Evolutionary conservation across 1,140 invertebrate species (phyloP).

Genomic region (Ceratoteleas bidentatus): DNA sequence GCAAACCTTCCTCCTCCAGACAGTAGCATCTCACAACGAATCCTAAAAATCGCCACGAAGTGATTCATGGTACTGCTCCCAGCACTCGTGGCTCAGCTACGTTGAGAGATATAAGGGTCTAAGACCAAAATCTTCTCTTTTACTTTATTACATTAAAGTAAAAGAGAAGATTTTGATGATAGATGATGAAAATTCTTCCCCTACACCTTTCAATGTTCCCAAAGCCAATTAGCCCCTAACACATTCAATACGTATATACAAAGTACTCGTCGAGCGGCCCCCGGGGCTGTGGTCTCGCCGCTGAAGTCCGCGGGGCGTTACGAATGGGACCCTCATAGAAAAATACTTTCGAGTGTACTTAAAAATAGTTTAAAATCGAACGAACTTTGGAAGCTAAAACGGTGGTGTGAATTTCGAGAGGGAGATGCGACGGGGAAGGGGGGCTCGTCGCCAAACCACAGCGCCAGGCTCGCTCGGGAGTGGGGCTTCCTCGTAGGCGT

Average conservation of each 20-base stretch:
- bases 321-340: conserved; percentile 18
- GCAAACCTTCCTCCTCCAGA: conserved; percentile 8
- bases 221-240: too few species aligned
- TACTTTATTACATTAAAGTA: too few species aligned
- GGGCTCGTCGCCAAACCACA: background rate
- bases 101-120: too few species aligned
- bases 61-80: conserved; percentile 52
- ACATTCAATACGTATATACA: too few species aligned
- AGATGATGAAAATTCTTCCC: too few species aligned
- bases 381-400: conserved; percentile 21
- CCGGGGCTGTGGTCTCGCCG: conserved; percentile 16
- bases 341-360: conserved; percentile 42
- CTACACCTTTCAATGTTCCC: too few species aligned
- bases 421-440: background rate
- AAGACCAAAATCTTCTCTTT: too few species aligned
- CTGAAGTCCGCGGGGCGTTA: conserved; percentile 9
- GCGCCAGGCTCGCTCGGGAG: background rate
- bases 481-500: background rate
- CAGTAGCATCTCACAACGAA: conserved; percentile 42
- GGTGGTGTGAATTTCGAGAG: conserved; percentile 8
- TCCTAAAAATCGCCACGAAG: conserved; percentile 65
- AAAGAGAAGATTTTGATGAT: too few species aligned
- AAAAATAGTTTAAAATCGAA: conserved; percentile 48
- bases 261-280: too few species aligned
- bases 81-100: background rate